Base-by-base conservation (phyloP, 2,888 invertebrate species). In the Mythimna vitellina region DNA sequence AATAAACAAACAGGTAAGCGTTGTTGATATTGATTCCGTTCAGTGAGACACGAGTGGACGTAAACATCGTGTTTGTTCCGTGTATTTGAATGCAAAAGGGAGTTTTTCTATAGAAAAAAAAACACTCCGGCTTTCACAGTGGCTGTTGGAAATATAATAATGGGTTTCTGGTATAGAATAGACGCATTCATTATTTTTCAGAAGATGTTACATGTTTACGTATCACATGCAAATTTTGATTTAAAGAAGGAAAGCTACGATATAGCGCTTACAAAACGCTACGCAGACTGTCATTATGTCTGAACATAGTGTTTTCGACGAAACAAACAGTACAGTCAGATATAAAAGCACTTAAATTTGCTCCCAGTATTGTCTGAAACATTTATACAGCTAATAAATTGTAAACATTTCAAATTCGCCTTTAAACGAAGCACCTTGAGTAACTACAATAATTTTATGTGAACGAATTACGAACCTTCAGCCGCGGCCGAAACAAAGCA, bases 401-500 rank as follows among this genome's bases (percentile, higher is more conserved):
- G 38, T 57, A 71, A 60, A 63, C 63, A 85, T 70, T 72, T 58
- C 63, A 58, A 69, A 71, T 68, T 77, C 32, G 25, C 20, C 70
- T 74, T 70, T 67, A 73, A 75, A 68, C 71, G 65, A 77, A 86
- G 73, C 64, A 56, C 46, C 68, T 80, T 65, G 58, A 80, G 58
- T 25, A 70, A 65, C 49, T 57, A 60, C 73, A 69, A 75, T 60
- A 69, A 85, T 72, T 81, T 86, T 73, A 81, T 72, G 75, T 74
- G 70, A 81, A 81, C 69, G 73, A 85, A 83, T 78, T 76, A 76
- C 70, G 35, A 62, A 71, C 69, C 71, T 82, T 74, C 64, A 65
- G 74, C 76, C 71, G 72, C 74, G 78, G 67, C 66, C 72, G 75
- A 83, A 88, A 88, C 85, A 86, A 86, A 84, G 72, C 82, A 85